These are phyloP conservation scores for Polyploca ridens DNA, from an alignment of 2,888 invertebrate genomes.

Conservation along the genomic window DNA sequence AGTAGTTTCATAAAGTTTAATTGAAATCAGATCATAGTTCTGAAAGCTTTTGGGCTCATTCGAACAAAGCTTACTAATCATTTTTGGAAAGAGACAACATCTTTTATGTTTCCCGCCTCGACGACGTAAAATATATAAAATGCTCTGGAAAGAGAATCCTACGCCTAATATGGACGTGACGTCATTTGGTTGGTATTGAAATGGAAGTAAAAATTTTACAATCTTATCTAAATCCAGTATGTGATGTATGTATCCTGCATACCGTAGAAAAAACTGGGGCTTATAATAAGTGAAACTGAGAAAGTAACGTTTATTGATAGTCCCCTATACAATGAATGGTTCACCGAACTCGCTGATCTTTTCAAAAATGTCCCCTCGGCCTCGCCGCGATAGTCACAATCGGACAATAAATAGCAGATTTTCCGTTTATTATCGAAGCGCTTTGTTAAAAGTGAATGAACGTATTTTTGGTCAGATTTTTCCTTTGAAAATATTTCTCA, in stretches of 20 bases:
- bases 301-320: slow-evolving; percentile 11
- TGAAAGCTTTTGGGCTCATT: not conserved
- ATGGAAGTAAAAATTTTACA: no score
- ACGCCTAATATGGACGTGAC: no score
- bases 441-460: slow-evolving; percentile 10
- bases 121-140: no score
- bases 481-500: not conserved
- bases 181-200: no score
- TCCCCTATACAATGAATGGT: not conserved
- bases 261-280: no score
- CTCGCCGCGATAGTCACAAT: slow-evolving; percentile 32
- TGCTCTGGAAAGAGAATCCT: no score
- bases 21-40: not conserved
- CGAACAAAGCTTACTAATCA: no score
- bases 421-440: slow-evolving; percentile 27
- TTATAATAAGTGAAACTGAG: not conserved
- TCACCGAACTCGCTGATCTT: not conserved
- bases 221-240: no score
- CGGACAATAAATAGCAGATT: slow-evolving; percentile 35
- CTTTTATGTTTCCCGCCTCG: no score
- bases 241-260: no score
- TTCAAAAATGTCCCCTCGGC: slow-evolving; percentile 21
- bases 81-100: no score
- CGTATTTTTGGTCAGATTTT: slow-evolving; percentile 7
- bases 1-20: no score